phyloP scores from a whole-genome alignment of 92 coral and sea anemone genomes.

The Phenganax marumi region DNA sequence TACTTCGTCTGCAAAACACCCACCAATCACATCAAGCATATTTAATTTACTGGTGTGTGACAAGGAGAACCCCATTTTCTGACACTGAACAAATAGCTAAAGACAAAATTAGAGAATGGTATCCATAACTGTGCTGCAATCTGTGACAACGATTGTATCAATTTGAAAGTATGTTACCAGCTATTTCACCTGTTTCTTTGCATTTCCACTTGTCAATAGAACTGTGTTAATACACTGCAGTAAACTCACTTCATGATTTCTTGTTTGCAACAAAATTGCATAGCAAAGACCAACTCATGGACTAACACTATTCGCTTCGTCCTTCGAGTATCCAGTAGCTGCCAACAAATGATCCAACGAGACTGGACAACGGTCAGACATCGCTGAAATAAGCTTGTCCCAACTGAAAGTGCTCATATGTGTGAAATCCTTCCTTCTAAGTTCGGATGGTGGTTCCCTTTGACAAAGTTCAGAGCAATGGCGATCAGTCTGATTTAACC shows the following conservation, averaged over 20 bases:
- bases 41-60: neutral
- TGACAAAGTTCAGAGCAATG: slow-evolving; percentile 43
- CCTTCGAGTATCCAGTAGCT: slow-evolving; percentile 13
- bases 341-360: slow-evolving; percentile 26
- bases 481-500: no score
- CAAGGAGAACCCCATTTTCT: no score
- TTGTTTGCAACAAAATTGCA: slow-evolving; percentile 27
- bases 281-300: slow-evolving; percentile 47
- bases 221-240: slow-evolving; percentile 45
- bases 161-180: no score
- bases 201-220: no score
- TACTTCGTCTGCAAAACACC: neutral
- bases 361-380: slow-evolving; percentile 31
- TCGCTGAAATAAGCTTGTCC: slow-evolving; percentile 29
- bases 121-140: no score
- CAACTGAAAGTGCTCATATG: slow-evolving; percentile 42
- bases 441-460: slow-evolving; percentile 30
- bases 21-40: neutral
- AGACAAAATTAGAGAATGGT: no score
- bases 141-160: no score
- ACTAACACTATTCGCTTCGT: neutral
- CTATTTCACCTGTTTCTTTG: no score
- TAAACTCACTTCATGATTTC: slow-evolving; percentile 53
- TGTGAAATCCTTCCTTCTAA: slow-evolving; percentile 42
- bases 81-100: no score